Evolutionary conservation across 2,113 vertebrate genomes (phyloP).

Genomic region (Festucalex cinctus): DNA sequence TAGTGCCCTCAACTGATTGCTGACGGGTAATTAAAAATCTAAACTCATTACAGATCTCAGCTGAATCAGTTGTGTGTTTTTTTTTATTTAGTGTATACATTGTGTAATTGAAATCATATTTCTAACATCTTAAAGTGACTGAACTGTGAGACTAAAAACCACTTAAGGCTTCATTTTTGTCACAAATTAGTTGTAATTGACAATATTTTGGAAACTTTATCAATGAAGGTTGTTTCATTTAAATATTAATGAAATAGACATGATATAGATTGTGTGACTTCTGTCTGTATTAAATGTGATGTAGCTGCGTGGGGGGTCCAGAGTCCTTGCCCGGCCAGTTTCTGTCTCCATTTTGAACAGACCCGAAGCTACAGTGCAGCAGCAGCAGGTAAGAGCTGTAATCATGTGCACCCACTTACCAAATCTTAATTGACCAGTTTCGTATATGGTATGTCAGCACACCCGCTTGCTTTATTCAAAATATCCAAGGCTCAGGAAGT

Average conservation of each 20-base stretch:
- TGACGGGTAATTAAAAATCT: too few species aligned
- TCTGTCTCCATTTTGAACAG: constrained; percentile 69
- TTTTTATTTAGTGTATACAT: too few species aligned
- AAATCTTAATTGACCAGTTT: background rate
- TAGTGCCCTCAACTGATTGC: too few species aligned
- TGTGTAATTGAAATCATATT: too few species aligned
- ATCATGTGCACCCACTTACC: background rate
- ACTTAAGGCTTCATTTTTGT: background rate
- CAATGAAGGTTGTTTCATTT: background rate
- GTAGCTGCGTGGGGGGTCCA: constrained; percentile 76
- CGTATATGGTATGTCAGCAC: background rate
- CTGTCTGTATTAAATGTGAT: constrained; percentile 1
- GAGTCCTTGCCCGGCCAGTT: constrained; percentile 71
- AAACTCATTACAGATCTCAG: too few species aligned
- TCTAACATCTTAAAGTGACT: too few species aligned
- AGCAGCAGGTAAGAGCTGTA: constrained; percentile 64
- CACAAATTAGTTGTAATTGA: background rate
- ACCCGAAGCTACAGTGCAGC: constrained; percentile 68
- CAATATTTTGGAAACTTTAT: background rate
- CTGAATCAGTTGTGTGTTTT: too few species aligned
- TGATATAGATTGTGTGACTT: background rate
- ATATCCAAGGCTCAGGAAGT: background rate
- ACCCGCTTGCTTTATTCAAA: background rate
- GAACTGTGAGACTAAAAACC: background rate
- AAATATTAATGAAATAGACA: background rate